Percentiles rank a stretch among this genome's conserved stretches.
phyloP scores from a whole-genome alignment of 2,797 vertebrate genomes.

The Eulemur mongoz region DNA sequence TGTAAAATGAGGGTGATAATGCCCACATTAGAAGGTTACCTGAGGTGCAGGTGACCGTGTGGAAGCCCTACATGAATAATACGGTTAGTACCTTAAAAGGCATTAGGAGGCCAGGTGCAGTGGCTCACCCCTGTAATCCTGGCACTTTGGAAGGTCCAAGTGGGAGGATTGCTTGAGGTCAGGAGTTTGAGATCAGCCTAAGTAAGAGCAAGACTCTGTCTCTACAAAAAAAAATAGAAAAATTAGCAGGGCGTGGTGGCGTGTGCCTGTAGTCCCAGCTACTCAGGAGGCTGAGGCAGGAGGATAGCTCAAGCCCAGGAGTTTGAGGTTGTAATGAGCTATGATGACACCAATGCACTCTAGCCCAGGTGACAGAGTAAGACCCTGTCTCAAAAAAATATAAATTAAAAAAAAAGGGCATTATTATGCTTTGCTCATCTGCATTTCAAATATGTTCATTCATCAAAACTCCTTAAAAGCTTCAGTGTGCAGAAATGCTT shows the following conservation, averaged over 20 bases:
- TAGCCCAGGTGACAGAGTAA: neutral
- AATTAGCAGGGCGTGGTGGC: neutral
- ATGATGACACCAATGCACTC: neutral
- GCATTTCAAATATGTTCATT: neutral
- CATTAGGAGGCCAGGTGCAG: neutral
- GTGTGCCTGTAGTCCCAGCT: neutral
- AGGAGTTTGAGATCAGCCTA: neutral
- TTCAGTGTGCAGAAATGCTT: neutral
- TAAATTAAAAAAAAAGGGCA: neutral
- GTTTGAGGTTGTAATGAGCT: neutral
- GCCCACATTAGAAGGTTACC: neutral
- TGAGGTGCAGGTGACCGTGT: neutral
- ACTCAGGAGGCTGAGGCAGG: neutral
- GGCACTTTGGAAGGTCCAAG: neutral
- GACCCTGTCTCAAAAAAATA: neutral
- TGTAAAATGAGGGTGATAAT: neutral
- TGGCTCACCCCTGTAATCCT: neutral
- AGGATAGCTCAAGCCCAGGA: neutral
- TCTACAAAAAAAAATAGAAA: neutral
- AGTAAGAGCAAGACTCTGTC: neutral
- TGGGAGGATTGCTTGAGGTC: neutral
- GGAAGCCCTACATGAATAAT: rapidly evolving
- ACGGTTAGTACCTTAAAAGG: neutral
- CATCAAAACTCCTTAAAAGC: neutral
- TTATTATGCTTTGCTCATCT: neutral